A percentile compares a stretch with the other conserved stretches of the same genome.
Conservation (phyloP, 1,140 invertebrate genomes). For the Drosophila lacertosa region DNA sequence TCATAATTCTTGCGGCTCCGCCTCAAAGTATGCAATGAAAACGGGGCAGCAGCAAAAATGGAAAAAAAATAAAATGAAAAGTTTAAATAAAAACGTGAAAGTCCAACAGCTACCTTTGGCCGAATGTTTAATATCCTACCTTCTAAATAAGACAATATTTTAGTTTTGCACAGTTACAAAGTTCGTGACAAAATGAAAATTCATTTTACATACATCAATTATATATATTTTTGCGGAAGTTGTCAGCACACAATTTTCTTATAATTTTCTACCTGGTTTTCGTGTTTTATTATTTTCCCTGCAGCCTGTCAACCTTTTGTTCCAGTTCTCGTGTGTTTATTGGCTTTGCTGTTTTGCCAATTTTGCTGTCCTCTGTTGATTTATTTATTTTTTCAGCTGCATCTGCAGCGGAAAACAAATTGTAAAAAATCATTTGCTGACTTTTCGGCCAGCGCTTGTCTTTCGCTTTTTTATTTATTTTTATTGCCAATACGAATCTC, state of each 20-base stretch:
- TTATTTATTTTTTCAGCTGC: conserved; percentile 25
- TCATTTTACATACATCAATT: background rate
- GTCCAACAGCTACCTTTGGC: background rate
- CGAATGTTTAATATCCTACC: background rate
- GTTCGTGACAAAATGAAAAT: too few species aligned
- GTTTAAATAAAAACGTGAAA: conserved; percentile 1
- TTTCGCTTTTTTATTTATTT: background rate
- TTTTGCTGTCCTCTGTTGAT: conserved; percentile 29
- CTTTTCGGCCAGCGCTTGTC: conserved; percentile 41
- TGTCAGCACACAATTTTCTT: background rate
- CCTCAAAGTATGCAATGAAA: conserved; percentile 51
- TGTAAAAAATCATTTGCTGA: conserved; percentile 69
- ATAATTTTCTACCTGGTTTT: conserved; percentile 47
- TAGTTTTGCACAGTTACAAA: too few species aligned
- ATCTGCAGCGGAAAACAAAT: conserved; percentile 52
- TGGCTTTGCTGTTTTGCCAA: conserved; percentile 12
- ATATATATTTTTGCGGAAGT: background rate
- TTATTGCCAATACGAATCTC: conserved; percentile 8
- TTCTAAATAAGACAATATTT: background rate
- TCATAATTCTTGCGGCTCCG: conserved; percentile 68
- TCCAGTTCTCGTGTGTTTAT: conserved; percentile 4
- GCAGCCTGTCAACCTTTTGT: conserved; percentile 35
- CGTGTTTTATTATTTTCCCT: conserved; percentile 5
- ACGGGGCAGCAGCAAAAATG: conserved; percentile 7
- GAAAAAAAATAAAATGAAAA: conserved; percentile 27